phyloP scores from a whole-genome alignment of 2,888 invertebrate species.

The Apoda limacodes region DNA sequence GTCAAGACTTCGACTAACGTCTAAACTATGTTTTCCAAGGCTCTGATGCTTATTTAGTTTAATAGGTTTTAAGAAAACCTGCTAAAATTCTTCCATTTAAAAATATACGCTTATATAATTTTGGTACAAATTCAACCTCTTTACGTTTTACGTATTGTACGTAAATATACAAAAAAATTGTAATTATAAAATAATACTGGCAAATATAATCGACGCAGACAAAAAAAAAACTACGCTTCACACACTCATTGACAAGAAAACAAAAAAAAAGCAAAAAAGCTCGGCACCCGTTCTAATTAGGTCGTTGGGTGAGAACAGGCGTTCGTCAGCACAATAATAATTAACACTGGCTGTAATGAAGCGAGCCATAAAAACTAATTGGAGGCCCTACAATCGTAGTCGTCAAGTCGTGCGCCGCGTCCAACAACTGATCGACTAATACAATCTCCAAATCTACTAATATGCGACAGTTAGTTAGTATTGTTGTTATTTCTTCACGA shows the following conservation, averaged over 20 bases:
- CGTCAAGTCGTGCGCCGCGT: conserved; percentile 33
- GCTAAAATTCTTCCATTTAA: no score
- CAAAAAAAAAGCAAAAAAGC: conserved; percentile 43
- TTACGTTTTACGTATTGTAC: no score
- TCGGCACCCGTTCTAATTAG: conserved; percentile 57
- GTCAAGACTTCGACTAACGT: no score
- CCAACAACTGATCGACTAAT: conserved; percentile 34
- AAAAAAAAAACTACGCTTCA: conserved; percentile 31
- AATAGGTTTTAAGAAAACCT: no score
- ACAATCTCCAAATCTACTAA: no score
- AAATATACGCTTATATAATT: no score
- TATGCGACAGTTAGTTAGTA: no score
- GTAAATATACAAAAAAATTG: no score
- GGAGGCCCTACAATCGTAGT: conserved; percentile 48
- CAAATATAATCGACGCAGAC: conserved; percentile 23
- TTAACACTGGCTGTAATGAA: conserved; percentile 68
- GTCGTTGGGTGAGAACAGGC: conserved; percentile 62
- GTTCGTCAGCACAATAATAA: conserved; percentile 67
- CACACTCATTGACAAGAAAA: conserved; percentile 56
- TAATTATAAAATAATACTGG: conserved; percentile 1
- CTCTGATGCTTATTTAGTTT: no score
- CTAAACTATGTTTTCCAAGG: no score
- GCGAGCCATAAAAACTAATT: conserved; percentile 67
- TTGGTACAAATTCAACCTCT: no score
- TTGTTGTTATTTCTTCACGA: no score